A percentile compares a stretch with the other conserved stretches of the same genome.
These are phyloP conservation scores for Myopa testacea DNA, from an alignment of 2,888 invertebrate species.

Conservation along the genomic window DNA sequence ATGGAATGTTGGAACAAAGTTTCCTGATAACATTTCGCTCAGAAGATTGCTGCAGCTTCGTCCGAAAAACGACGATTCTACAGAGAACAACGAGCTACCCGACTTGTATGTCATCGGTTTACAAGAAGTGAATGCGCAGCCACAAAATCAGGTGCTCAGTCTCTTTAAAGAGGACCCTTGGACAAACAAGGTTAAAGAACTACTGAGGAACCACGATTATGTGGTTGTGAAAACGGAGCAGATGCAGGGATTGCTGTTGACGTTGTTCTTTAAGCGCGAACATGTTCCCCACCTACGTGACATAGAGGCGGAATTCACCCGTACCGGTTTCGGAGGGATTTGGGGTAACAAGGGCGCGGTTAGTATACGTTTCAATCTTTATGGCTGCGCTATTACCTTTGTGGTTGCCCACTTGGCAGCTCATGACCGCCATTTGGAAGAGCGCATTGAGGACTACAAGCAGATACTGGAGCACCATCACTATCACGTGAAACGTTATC, in stretches of 20 bases:
- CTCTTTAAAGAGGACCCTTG: conserved; percentile 87
- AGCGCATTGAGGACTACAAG: conserved; percentile 89
- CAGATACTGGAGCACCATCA: conserved; percentile 85
- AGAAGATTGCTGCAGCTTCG: conserved; percentile 78
- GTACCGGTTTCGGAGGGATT: conserved; percentile 90
- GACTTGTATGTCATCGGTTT: conserved; percentile 89
- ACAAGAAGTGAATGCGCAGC: conserved; percentile 91
- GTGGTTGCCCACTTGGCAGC: conserved; percentile 92
- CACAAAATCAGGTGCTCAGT: conserved; percentile 85
- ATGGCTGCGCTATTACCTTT: conserved; percentile 88
- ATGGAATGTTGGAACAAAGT: conserved; percentile 90
- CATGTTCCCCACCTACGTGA: conserved; percentile 86
- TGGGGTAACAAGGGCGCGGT: conserved; percentile 98
- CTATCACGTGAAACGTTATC: conserved; percentile 82
- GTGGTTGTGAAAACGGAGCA: conserved; percentile 84
- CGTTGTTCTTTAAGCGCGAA: conserved; percentile 81
- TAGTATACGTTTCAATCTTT: conserved; percentile 85
- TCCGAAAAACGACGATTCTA: conserved; percentile 70
- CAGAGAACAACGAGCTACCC: conserved; percentile 70
- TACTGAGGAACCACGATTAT: conserved; percentile 77
- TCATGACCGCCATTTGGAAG: conserved; percentile 86
- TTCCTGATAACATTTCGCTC: conserved; percentile 79
- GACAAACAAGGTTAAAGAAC: conserved; percentile 80
- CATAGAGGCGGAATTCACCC: conserved; percentile 88
- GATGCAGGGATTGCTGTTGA: conserved; percentile 85